Base-by-base conservation (phyloP, 64 coral and sea anemone species). In the Pocillopora verrucosa region DNA sequence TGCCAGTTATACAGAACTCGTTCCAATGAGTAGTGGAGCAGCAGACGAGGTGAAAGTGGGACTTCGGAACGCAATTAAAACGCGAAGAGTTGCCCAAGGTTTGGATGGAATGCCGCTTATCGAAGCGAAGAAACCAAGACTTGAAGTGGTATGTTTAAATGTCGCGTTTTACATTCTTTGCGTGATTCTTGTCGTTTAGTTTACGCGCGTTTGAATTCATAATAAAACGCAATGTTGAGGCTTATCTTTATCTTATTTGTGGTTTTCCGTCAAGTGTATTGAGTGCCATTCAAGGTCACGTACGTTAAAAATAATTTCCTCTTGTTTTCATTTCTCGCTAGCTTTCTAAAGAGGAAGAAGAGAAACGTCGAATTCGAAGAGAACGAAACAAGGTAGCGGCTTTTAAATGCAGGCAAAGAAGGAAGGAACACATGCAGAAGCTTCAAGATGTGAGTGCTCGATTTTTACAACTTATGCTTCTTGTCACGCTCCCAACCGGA, bases 331-430 rank as follows among this genome's bases (percentile, higher is more conserved):
- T 83, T 26, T 26, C 56, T 83, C 76, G 64, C 41, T 70, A 99
- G 97, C 91, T 99, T 3, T 91, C 97, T 36, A 76, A 81, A 45
- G 94, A 92, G 79, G 97, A 99, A 65, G 87, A 95, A 62, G 97
- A 99, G 59, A 99, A 91, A 76, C 57, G 97, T 80, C 64, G 91
- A 36, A 83, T 95, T 60, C 61, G 97, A 88, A 90, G 97, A 91
- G 97, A 99, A 76, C 77, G 97, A 86, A 99, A 99, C 73, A 99
- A 99, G 79, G 38, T 95, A 34, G 97, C 97, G 13, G 97, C 97
- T 26, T 99, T 92, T 58, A 95, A 92, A 86, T 99, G 97, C 38
- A 90, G 97, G 58, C 97, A 99, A 61, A 68, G 97, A 19, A 79
- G 97, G 58, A 99, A 99, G 72, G 93, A 99, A 78, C 97, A 99